A percentile compares a stretch with the other conserved stretches of the same genome.
phyloP scores from a whole-genome alignment of 2,888 invertebrate genomes.

The Drosophila anomalipes region DNA sequence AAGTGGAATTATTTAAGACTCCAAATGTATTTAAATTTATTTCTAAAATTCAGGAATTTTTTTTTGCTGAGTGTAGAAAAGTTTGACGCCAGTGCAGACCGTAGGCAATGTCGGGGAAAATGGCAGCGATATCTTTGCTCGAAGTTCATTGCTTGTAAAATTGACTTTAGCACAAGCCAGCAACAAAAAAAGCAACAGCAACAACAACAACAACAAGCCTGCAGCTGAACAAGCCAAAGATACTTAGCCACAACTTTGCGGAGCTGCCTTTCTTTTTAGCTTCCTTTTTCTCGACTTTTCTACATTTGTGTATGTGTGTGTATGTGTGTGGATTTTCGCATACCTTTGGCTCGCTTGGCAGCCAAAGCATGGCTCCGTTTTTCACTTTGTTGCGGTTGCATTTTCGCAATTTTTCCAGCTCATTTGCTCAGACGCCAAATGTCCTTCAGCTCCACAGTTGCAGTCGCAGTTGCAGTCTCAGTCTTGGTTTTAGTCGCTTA shows the following conservation, averaged over 20 bases:
- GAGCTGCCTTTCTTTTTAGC: conserved; percentile 53
- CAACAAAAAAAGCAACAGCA: conserved; percentile 23
- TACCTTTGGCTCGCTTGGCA: conserved; percentile 48
- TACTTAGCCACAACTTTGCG: conserved; percentile 69
- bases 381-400: conserved; percentile 57
- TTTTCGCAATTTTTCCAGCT: conserved; percentile 73
- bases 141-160: conserved; percentile 78
- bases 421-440: conserved; percentile 71
- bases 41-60: neutral
- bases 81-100: conserved; percentile 65
- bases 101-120: conserved; percentile 40
- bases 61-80: conserved; percentile 29
- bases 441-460: conserved; percentile 62
- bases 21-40: neutral
- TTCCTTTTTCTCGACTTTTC: conserved; percentile 13
- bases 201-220: conserved; percentile 44
- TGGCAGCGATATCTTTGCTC: conserved; percentile 54
- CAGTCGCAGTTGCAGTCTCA: conserved; percentile 1
- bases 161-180: conserved; percentile 69
- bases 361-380: conserved; percentile 56
- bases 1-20: neutral
- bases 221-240: conserved; percentile 71
- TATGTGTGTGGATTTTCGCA: conserved; percentile 30
- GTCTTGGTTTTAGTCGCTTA: conserved; percentile 40
- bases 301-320: conserved; percentile 9